A percentile compares a stretch with the other conserved stretches of the same genome.
phyloP scores from a whole-genome alignment of 2,113 vertebrate species.

The Sorex araneus region DNA sequence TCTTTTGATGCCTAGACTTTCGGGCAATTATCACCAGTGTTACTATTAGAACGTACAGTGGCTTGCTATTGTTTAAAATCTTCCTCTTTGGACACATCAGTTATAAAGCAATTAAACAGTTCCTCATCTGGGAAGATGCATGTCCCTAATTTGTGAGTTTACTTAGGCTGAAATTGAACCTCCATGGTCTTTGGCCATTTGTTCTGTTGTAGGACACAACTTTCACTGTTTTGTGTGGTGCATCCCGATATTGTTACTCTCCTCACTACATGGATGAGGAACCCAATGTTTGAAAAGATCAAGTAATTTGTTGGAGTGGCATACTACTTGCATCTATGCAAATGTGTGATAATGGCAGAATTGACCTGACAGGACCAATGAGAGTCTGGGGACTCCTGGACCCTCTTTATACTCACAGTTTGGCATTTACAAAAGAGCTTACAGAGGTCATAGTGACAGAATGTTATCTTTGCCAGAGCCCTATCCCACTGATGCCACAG shows the following conservation, averaged over 20 bases:
- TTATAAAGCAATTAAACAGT: neutral
- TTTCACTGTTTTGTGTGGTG: too few species aligned
- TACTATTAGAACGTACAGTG: neutral
- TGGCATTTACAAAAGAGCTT: neutral
- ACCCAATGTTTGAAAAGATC: neutral
- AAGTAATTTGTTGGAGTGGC: neutral
- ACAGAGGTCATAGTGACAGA: neutral
- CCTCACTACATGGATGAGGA: neutral
- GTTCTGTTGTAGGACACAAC: neutral
- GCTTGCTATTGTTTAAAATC: neutral
- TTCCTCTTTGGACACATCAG: neutral
- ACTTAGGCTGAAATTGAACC: neutral
- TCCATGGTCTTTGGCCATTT: neutral
- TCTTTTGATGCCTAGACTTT: slow-evolving; percentile 12
- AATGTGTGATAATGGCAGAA: neutral
- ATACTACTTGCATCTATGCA: neutral
- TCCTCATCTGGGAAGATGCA: neutral
- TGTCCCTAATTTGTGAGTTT: neutral
- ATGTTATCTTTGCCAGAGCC: neutral
- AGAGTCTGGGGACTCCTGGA: neutral
- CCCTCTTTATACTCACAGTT: neutral
- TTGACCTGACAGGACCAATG: neutral
- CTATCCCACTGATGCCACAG: neutral
- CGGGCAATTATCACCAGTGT: too few species aligned
- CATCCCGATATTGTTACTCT: neutral